A percentile compares a stretch with the other conserved stretches of the same genome.
phyloP scores from a whole-genome alignment of 2,797 vertebrate species.

The Leuciscus waleckii region DNA sequence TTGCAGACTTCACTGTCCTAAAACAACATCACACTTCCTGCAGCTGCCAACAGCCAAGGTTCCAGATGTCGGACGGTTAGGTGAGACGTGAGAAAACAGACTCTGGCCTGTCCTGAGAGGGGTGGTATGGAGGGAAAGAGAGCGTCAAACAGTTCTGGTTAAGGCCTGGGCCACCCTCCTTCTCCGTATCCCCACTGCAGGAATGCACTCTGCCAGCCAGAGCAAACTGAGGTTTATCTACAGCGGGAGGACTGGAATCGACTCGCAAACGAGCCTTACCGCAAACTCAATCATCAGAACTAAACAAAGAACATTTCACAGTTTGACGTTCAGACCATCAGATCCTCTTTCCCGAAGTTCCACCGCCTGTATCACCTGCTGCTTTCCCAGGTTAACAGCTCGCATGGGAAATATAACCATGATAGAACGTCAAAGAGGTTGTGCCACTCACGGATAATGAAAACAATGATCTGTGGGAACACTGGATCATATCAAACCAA shows the following conservation, averaged over 20 bases:
- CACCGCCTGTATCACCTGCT: slow-evolving; percentile 16
- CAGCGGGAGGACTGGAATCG: slow-evolving; percentile 71
- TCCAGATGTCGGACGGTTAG: slow-evolving; percentile 38
- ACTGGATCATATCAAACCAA: slow-evolving; percentile 4
- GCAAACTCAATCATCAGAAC: slow-evolving; percentile 73
- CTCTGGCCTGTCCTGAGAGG: slow-evolving; percentile 44
- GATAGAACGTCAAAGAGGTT: slow-evolving; percentile 4
- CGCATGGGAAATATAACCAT: slow-evolving; percentile 23
- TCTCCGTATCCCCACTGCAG: slow-evolving; percentile 49
- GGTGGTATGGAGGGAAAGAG: slow-evolving; percentile 17
- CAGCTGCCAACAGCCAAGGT: slow-evolving; percentile 28
- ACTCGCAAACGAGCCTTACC: slow-evolving; percentile 70
- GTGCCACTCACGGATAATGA: slow-evolving; percentile 19
- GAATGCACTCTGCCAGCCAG: slow-evolving; percentile 59
- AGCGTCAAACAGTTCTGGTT: slow-evolving; percentile 30
- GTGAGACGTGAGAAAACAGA: slow-evolving; percentile 41
- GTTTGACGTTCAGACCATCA: slow-evolving; percentile 49
- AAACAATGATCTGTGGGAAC: slow-evolving; percentile 39
- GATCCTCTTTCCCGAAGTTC: slow-evolving; percentile 38
- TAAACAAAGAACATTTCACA: slow-evolving; percentile 58
- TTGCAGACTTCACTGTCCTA: slow-evolving; percentile 32
- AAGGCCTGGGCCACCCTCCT: slow-evolving; percentile 32
- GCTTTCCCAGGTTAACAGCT: slow-evolving; percentile 34
- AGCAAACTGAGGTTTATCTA: slow-evolving; percentile 73
- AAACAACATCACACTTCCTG: slow-evolving; percentile 38